Evolutionary conservation across 1,140 invertebrate genomes (phyloP).

Genomic region (Drosophila elegans): DNA sequence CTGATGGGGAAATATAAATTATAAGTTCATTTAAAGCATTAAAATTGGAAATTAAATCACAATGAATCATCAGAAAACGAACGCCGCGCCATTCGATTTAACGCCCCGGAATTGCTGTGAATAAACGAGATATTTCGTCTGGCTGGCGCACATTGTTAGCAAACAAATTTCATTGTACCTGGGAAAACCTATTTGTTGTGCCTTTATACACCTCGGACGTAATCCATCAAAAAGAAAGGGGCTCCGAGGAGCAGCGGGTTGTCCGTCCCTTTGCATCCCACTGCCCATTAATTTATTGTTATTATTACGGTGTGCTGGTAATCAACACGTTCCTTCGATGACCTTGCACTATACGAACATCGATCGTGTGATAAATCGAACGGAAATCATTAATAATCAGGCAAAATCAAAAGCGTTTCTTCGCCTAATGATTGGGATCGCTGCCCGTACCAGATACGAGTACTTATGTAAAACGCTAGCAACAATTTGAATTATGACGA

Average conservation of each 20-base stretch:
- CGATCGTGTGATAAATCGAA: slow-evolving; percentile 79
- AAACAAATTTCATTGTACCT: slow-evolving; percentile 63
- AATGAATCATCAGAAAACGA: slow-evolving; percentile 68
- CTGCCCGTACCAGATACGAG: slow-evolving; percentile 17
- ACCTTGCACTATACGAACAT: slow-evolving; percentile 77
- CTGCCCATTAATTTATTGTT: slow-evolving; percentile 77
- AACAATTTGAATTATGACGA: slow-evolving; percentile 56
- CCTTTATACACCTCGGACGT: slow-evolving; percentile 23
- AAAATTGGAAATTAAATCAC: slow-evolving; percentile 71
- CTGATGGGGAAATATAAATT: slow-evolving; percentile 13
- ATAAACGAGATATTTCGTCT: slow-evolving; percentile 48
- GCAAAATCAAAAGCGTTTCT: slow-evolving; percentile 65
- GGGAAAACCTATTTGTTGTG: slow-evolving; percentile 66
- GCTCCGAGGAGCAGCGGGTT: slow-evolving; percentile 58
- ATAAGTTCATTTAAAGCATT: slow-evolving; percentile 62
- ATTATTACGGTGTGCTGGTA: slow-evolving; percentile 78
- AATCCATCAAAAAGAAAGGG: slow-evolving; percentile 70
- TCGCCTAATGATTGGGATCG: slow-evolving; percentile 72
- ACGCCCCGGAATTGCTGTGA: slow-evolving; percentile 66
- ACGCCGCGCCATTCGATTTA: slow-evolving; percentile 52
- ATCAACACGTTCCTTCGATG: slow-evolving; percentile 80
- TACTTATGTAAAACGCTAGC: slow-evolving; percentile 50
- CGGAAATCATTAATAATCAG: slow-evolving; percentile 81
- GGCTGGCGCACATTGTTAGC: slow-evolving; percentile 40
- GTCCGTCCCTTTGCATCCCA: slow-evolving; percentile 45